phyloP scores from a whole-genome alignment of 1,140 invertebrate species.

The Aphaenogaster floridana region DNA sequence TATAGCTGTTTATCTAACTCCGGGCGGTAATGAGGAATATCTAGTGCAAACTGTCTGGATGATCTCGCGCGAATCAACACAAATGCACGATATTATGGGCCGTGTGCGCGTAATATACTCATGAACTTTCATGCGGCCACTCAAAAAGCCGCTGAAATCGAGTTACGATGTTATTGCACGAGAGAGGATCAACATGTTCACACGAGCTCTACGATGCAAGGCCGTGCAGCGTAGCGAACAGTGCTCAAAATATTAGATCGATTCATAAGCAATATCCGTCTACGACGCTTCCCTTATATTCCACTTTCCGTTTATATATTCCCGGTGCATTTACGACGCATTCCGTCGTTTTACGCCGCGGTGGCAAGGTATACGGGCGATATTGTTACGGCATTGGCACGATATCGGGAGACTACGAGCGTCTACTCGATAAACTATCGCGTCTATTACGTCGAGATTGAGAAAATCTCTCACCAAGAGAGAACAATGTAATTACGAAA shows the following conservation, averaged over 20 bases:
- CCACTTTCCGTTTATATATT: conserved; percentile 29
- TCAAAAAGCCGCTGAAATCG: conserved; percentile 58
- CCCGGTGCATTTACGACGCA: conserved; percentile 38
- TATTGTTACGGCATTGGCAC: conserved; percentile 39
- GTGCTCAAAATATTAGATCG: conserved; percentile 78
- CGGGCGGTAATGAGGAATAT: conserved; percentile 28
- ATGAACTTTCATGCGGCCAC: conserved; percentile 41
- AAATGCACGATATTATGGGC: conserved; percentile 27
- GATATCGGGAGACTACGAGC: neutral
- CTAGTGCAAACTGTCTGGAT: conserved; percentile 25
- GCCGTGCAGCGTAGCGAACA: conserved; percentile 84
- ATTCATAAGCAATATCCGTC: conserved; percentile 66
- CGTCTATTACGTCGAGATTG: conserved; percentile 18
- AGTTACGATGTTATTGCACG: conserved; percentile 62
- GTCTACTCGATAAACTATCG: conserved; percentile 25
- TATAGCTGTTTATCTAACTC: conserved; percentile 26
- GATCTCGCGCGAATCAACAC: conserved; percentile 37
- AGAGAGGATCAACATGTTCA: conserved; percentile 67
- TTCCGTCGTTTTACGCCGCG: conserved; percentile 18
- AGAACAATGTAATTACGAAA: neutral
- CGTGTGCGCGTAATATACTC: conserved; percentile 17
- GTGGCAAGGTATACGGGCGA: conserved; percentile 23
- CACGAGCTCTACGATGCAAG: conserved; percentile 82
- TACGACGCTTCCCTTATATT: conserved; percentile 41
- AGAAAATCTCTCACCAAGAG: neutral